Base-by-base conservation (phyloP, 2,113 vertebrate genomes). In the Crotalus tigris region DNA sequence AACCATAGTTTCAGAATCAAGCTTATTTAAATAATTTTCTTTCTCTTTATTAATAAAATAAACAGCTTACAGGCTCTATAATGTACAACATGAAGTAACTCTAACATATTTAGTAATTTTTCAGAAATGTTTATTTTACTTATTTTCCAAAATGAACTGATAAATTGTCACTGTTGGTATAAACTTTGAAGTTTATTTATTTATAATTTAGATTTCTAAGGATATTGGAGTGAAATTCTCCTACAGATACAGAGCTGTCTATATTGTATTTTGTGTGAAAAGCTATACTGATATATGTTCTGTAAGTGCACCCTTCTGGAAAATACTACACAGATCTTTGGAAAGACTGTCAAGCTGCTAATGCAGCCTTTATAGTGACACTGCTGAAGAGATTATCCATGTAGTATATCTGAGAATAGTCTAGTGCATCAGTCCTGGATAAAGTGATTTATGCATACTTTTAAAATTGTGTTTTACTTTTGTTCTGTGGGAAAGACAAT, bases 381-480 rank as follows among this genome's bases (percentile, higher is more conserved):
- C 33, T 90, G 23, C 58, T 92, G 61, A 92, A 33, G 91, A 89
- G 75, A 85, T 87, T 89, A 86, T 91, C 33, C 92, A 59, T 89
- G 61, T 91, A 88, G 29, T 11, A 91, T 92, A 91, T 92, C 39
- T 87, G 59, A 85, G 92, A 57, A 92, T 91, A 44, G 29, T 58
- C 55, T 69, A 58, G 88, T 91, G 89, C 12, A 81, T 88, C 55
- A 33, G 9, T 91, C 93, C 91, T 93, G 49, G 90, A 90, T 93
- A 94, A 95, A 94, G 89, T 64, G 81, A 94, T 44, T 39, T 92
- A 57, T 92, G 12, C 46, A 3, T 95, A 33, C 92, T 95, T 96
- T 87, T 85, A 86, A 92, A 93, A 91, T 49, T 94, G 24, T 12
- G 75, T 59, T 29, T 69, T 39, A 24, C 19, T 75, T 90, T 93